These are phyloP conservation scores for Fregetta grallaria DNA, from an alignment of 2,113 vertebrate genomes.

Conservation along the genomic window DNA sequence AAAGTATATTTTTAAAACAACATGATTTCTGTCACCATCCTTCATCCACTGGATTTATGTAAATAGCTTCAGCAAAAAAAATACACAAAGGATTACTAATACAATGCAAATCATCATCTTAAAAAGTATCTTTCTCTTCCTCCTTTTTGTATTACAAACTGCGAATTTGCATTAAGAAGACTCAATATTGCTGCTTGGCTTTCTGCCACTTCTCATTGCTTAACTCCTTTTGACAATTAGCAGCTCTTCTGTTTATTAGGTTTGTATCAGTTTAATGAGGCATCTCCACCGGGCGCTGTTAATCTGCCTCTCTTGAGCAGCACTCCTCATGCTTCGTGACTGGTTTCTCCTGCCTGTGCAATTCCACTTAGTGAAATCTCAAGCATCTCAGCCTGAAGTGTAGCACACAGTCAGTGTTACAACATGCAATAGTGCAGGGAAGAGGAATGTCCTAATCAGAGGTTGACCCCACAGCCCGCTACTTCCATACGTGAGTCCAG, in stretches of 20 bases:
- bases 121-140: not conserved
- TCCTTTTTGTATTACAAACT: not conserved
- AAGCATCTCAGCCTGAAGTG: not conserved
- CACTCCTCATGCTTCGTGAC: not conserved
- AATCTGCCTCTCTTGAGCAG: not conserved
- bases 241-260: not conserved
- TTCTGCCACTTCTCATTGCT: not conserved
- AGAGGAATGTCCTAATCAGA: not conserved
- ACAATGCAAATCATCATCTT: not conserved
- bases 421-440: not conserved
- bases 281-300: not conserved
- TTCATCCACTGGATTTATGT: not conserved
- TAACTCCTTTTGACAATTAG: conserved; percentile 10
- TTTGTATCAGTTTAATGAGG: not conserved
- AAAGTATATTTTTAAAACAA: not conserved
- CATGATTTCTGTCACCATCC: not conserved
- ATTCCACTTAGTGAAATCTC: not conserved
- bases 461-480: not conserved
- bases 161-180: not conserved
- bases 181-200: not conserved
- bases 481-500: rapidly evolving
- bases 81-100: not conserved
- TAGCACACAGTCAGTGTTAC: not conserved
- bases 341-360: not conserved
- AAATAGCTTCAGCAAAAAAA: not conserved